phyloP scores from a whole-genome alignment of 2,888 invertebrate genomes.

The Lithophane ornitopus region DNA sequence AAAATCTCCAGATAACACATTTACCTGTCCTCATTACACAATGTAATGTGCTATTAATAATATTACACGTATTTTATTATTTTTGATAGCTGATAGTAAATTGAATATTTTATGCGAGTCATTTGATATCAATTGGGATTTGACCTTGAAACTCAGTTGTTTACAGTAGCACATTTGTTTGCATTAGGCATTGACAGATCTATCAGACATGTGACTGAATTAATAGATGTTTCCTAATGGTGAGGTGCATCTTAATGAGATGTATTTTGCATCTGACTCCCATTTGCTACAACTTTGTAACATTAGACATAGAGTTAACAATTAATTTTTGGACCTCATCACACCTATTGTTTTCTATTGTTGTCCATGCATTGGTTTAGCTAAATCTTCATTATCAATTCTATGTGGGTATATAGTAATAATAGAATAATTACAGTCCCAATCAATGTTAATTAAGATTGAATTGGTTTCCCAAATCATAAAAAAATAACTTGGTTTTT shows the following conservation, averaged over 20 bases:
- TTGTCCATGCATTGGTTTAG: constrained; percentile 48
- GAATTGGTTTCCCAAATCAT: background rate
- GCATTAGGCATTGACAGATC: constrained; percentile 60
- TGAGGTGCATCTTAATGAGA: constrained; percentile 38
- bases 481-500: background rate
- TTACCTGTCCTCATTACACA: background rate
- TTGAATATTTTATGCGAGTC: constrained; percentile 23
- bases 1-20: constrained; percentile 9
- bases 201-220: constrained; percentile 54
- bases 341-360: constrained; percentile 71
- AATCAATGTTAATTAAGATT: background rate
- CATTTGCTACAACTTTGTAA: constrained; percentile 26
- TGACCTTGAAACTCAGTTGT: constrained; percentile 58
- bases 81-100: constrained; percentile 9
- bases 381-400: background rate
- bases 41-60: background rate
- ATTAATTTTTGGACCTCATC: constrained; percentile 64
- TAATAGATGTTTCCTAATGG: constrained; percentile 35
- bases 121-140: constrained; percentile 42
- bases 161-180: constrained; percentile 62
- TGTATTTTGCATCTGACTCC: constrained; percentile 36
- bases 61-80: constrained; percentile 9
- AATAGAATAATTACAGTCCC: background rate
- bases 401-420: background rate
- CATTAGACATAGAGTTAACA: constrained; percentile 65